phyloP scores from a whole-genome alignment of 2,888 invertebrate species.

The Dasysyrphus albostriatus region DNA sequence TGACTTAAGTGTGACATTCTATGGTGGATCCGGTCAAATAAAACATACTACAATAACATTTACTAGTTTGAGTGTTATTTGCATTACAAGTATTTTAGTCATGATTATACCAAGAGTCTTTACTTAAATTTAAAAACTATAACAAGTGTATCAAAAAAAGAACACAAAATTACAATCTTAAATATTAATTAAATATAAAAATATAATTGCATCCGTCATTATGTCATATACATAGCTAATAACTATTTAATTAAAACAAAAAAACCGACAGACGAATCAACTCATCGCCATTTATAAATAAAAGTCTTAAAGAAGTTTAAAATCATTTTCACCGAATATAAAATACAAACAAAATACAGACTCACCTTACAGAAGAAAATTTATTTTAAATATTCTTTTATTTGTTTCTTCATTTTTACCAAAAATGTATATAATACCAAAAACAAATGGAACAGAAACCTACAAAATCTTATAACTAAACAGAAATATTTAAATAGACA shows the following conservation, averaged over 20 bases:
- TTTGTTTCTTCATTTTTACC: constrained; percentile 40
- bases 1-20: constrained; percentile 83
- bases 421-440: constrained; percentile 61
- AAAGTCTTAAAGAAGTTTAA: constrained; percentile 17
- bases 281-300: constrained; percentile 62
- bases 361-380: constrained; percentile 51
- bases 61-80: constrained; percentile 33
- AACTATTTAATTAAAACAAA: constrained; percentile 34
- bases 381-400: constrained; percentile 13
- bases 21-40: constrained; percentile 79
- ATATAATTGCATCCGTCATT: constrained; percentile 64
- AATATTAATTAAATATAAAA: constrained; percentile 23
- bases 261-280: constrained; percentile 35
- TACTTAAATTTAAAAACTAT: constrained; percentile 39
- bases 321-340: constrained; percentile 42
- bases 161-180: constrained; percentile 34
- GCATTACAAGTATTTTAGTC: constrained; percentile 42
- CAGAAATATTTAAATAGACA: constrained; percentile 56
- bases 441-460: constrained; percentile 41
- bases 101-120: constrained; percentile 40
- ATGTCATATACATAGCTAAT: constrained; percentile 8
- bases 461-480: constrained; percentile 58
- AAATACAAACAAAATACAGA: constrained; percentile 27
- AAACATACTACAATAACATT: constrained; percentile 39
- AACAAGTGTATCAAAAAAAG: constrained; percentile 21